Percentiles rank a stretch among this genome's conserved stretches.
These are phyloP conservation scores for Eubasilissa regina DNA, from an alignment of 1,140 invertebrate species.

Conservation along the genomic window DNA sequence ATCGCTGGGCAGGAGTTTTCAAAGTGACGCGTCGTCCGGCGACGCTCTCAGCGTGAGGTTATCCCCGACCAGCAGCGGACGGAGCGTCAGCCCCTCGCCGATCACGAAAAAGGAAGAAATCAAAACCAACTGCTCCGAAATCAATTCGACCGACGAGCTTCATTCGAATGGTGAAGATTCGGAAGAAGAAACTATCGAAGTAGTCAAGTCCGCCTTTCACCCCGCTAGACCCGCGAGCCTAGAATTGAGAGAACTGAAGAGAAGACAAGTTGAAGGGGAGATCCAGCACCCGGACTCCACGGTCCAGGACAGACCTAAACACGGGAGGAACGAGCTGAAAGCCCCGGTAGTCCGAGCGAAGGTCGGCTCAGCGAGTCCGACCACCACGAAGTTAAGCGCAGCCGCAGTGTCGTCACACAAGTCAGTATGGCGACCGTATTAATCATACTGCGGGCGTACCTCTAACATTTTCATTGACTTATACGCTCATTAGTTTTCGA, in stretches of 20 bases:
- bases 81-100: constrained; percentile 70
- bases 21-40: constrained; percentile 68
- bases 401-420: constrained; percentile 74
- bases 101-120: constrained; percentile 67
- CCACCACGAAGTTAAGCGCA: constrained; percentile 76
- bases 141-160: constrained; percentile 76
- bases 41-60: constrained; percentile 69
- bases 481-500: no score
- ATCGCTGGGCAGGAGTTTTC: constrained; percentile 64
- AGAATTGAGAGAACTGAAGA: constrained; percentile 68
- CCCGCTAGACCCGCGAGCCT: constrained; percentile 71
- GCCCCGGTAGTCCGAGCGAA: constrained; percentile 72
- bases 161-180: constrained; percentile 76
- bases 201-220: constrained; percentile 83
- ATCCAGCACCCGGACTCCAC: constrained; percentile 75
- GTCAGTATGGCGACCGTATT: constrained; percentile 85
- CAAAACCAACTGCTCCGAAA: constrained; percentile 72
- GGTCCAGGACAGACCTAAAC: constrained; percentile 69
- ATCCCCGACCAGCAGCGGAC: constrained; percentile 73
- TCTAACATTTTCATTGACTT: no score
- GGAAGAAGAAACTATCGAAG: constrained; percentile 80
- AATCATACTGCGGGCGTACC: constrained; percentile 58
- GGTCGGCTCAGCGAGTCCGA: constrained; percentile 69
- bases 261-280: constrained; percentile 63
- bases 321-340: constrained; percentile 74